Evolutionary conservation across 2,888 invertebrate genomes (phyloP), one percentile per base, ranked within the genome.

Genomic region (Alcis repandata): DNA sequence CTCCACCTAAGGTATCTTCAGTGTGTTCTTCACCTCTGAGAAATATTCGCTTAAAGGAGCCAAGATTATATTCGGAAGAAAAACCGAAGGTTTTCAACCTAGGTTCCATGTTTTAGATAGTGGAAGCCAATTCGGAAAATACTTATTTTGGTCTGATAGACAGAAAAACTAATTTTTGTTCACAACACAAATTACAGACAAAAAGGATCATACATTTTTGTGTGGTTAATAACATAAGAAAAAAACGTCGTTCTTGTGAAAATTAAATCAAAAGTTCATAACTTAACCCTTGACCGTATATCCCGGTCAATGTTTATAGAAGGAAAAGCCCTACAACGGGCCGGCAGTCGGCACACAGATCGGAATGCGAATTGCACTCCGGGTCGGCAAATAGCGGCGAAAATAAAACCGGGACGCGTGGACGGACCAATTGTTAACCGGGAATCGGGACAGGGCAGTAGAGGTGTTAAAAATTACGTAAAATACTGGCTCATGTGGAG

Each of bases 271-370:
- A 13, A 56, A 38, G 48, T 58, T 40, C 13, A 7, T 56, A 51
- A 33, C 58, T 70, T 70, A 38, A 13, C 49, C 65, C 65, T n/a
- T 11, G 20, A 10, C 19, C 27, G 51, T 58, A 60, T 62, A 60
- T 63, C 51, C 57, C 64, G 75, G 77, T 77, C 76, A 78, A 78
- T 79, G 79, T 80, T 81, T 79, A 78, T 78, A 76, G 73, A 77
- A 75, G 79, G 65, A 60, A 75, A 79, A 79, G 76, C 77, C 70
- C 45, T n/a, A 57, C 60, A 60, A 51, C 57, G 65, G 59, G 59
- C 59, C 56, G 67, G 62, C 63, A 58, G 46, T 53, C 58, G 54
- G 53, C 53, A 66, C 61, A 66, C 60, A 61, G 38, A 36, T 58
- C 46, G 62, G 60, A 59, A 62, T 62, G 53, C 58, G 66, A 62